phyloP scores from a whole-genome alignment of 2,113 vertebrate species.

The Puffinus mauretanicus region DNA sequence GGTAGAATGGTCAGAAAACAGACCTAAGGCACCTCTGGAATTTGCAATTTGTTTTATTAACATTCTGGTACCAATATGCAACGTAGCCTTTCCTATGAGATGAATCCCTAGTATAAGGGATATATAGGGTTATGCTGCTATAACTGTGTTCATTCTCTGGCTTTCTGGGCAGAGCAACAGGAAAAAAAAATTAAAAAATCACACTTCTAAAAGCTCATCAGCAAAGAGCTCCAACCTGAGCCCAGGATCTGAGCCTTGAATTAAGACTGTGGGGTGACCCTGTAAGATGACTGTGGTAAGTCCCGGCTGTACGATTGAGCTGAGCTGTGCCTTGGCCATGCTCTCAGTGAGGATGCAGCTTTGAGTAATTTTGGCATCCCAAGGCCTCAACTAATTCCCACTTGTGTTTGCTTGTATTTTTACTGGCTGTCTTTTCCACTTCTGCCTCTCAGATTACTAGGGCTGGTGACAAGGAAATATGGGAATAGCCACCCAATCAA shows the following conservation, averaged over 20 bases:
- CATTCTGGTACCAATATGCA: not conserved
- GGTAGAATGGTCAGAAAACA: not conserved
- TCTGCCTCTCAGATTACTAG: slow-evolving; percentile 56
- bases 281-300: not conserved
- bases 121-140: not conserved
- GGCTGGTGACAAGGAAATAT: slow-evolving; percentile 64
- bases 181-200: not conserved
- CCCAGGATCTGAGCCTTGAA: not conserved
- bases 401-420: slow-evolving; percentile 39
- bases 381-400: slow-evolving; percentile 12
- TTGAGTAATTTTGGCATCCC: not conserved
- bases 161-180: not conserved
- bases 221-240: not conserved
- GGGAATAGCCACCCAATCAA: slow-evolving; percentile 58
- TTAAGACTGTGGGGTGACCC: not conserved
- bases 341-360: not conserved
- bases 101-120: not conserved
- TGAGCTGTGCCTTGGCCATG: not conserved
- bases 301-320: rapidly evolving
- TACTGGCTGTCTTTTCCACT: slow-evolving; percentile 51
- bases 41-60: not conserved
- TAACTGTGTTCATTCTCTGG: not conserved
- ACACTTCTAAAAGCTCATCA: not conserved
- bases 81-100: not conserved
- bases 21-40: not conserved